A percentile compares a stretch with the other conserved stretches of the same genome.
Evolutionary conservation across 2,888 invertebrate species (phyloP).

Genomic region (Lampropteryx suffumata): DNA sequence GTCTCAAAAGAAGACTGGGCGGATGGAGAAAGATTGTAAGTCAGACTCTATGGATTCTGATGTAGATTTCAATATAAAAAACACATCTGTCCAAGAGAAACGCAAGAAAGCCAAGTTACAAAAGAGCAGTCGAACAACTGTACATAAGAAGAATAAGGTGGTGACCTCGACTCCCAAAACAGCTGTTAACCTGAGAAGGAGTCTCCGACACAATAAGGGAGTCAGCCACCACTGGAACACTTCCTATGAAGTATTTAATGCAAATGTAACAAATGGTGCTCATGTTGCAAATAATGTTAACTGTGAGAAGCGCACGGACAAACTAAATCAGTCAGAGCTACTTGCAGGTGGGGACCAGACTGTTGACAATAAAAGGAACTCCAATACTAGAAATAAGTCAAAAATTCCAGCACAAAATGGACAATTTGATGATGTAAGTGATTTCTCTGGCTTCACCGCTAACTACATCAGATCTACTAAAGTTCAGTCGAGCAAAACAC

Average conservation of each 20-base stretch:
- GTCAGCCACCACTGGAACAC: constrained; percentile 54
- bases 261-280: constrained; percentile 45
- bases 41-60: constrained; percentile 59
- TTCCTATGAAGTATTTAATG: constrained; percentile 56
- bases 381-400: constrained; percentile 25
- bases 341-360: constrained; percentile 43
- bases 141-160: constrained; percentile 62
- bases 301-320: constrained; percentile 31
- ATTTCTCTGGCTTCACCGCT: constrained; percentile 76
- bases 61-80: constrained; percentile 68
- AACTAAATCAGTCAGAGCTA: constrained; percentile 37
- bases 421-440: constrained; percentile 72
- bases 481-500: constrained; percentile 58
- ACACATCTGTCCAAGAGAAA: constrained; percentile 52
- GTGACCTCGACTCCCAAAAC: constrained; percentile 67
- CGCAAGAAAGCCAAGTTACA: constrained; percentile 52
- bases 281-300: constrained; percentile 34
- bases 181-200: constrained; percentile 54
- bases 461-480: constrained; percentile 78
- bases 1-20: constrained; percentile 48
- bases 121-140: constrained; percentile 44
- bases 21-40: constrained; percentile 48
- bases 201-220: constrained; percentile 52
- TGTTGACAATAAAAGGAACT: constrained; percentile 38
- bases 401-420: constrained; percentile 47